phyloP scores from a whole-genome alignment of 2,888 invertebrate species.

The Antitype chi region DNA sequence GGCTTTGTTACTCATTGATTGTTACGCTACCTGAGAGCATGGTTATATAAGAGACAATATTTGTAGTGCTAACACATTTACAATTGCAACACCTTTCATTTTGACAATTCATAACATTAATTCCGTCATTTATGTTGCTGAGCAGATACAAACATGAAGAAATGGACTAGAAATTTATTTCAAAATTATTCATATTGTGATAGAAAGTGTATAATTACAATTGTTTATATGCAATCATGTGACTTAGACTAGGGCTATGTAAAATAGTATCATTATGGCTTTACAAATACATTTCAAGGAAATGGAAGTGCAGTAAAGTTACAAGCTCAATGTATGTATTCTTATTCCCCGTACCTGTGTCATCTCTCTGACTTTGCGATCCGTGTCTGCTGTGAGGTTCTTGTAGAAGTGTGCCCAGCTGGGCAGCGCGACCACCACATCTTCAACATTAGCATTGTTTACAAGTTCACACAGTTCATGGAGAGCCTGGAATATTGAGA shows the following conservation, averaged over 20 bases:
- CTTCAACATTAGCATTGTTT: constrained; percentile 91
- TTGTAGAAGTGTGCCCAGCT: constrained; percentile 96
- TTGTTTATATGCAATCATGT: background rate
- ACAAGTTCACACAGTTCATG: constrained; percentile 95
- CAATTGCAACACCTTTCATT: background rate
- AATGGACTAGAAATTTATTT: background rate
- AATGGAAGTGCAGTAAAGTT: background rate
- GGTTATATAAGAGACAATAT: background rate
- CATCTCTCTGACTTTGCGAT: constrained; percentile 96
- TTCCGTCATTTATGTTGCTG: background rate
- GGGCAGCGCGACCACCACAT: constrained; percentile 93
- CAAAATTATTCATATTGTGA: background rate
- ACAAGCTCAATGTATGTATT: background rate
- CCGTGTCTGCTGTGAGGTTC: constrained; percentile 94
- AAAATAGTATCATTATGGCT: background rate
- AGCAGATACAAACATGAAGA: background rate
- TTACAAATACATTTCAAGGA: background rate
- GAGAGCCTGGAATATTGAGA: constrained; percentile 91
- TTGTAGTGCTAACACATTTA: background rate
- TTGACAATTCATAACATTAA: background rate
- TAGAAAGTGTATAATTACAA: background rate
- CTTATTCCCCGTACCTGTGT: constrained; percentile 84
- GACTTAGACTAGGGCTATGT: background rate
- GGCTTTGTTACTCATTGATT: background rate
- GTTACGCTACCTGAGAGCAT: background rate